phyloP scores from a whole-genome alignment of 2,113 vertebrate genomes.

The Tapirus terrestris region DNA sequence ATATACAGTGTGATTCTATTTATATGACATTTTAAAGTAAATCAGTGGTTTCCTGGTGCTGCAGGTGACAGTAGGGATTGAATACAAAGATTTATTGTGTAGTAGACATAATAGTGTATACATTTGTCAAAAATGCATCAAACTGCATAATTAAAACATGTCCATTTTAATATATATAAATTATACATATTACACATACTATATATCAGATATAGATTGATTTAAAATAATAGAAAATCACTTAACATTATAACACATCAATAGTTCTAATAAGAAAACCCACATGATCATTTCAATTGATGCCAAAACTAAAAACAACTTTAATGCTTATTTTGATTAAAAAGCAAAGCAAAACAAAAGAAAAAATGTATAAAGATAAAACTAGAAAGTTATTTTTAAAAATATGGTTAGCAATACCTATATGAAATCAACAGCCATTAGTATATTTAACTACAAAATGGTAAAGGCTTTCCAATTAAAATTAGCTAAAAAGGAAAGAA shows the following conservation, averaged over 20 bases:
- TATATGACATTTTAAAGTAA: not conserved
- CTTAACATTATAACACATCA: not conserved
- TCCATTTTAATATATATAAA: not conserved
- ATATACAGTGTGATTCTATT: not conserved
- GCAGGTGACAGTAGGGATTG: not conserved
- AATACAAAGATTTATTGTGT: not conserved
- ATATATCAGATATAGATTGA: not conserved
- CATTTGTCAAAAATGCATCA: not conserved
- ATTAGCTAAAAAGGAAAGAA: not conserved
- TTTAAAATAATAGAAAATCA: not conserved
- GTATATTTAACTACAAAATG: not conserved
- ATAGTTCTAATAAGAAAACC: not conserved
- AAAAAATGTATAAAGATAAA: not conserved
- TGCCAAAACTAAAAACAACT: not conserved
- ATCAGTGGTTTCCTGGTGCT: not conserved
- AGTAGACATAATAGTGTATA: not conserved
- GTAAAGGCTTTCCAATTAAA: not conserved
- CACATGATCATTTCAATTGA: not conserved
- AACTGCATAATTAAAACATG: not conserved
- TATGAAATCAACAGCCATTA: not conserved
- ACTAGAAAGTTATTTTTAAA: not conserved
- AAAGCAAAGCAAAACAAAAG: not conserved
- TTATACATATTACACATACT: not conserved
- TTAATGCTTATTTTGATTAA: not conserved
- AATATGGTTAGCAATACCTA: not conserved